Evolutionary conservation across 2,113 vertebrate genomes (phyloP), one percentile per base, ranked within the genome.

Genomic region (Clinocottus analis): DNA sequence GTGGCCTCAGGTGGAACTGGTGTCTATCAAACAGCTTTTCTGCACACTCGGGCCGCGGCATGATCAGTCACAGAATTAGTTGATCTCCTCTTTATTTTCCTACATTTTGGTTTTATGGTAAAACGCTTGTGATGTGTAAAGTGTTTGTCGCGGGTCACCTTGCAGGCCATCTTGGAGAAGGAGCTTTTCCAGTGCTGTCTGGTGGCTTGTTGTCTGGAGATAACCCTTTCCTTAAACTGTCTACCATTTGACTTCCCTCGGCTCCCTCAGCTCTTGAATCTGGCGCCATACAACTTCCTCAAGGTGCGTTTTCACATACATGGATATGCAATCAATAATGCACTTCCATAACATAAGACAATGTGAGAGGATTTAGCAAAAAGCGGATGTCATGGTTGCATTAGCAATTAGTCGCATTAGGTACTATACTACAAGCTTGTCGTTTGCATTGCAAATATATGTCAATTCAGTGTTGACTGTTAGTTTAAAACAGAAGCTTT

Each of bases 141-240:
- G n/a, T 75, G 51, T 85, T 35, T 71, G n/a, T 45, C 10, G 0
- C 71, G 89, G 87, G 17, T 5, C 27, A 77, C 96, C n/a, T 53
- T 23, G 56, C 56, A 58, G 56, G 25, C 6, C 27, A 17, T 58
- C 74, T 84, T 97, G 88, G 95, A 95, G 58, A 94, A 95, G 47
- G 95, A 96, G 9, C 91, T 95, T 37, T 94, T 96, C 82, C 96
- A 97, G 31, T 83, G 91, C 35, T 96, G 95, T 1, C 94, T 98
- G 58, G 87, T 97, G 84, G 94, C 94, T 0, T 97, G 96, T 47
- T 97, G 96, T 82, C 95, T 98, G 70, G 96, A 97, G 90, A 95
- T 98, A 0, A 71, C 95, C 29, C 91, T 89, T 64, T 96, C 93
- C 70, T 95, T 94, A 0, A 79, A 68, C n/a, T 1, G 0, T 8